phyloP scores from a whole-genome alignment of 2,797 vertebrate genomes.

The Scleropages formosus region DNA sequence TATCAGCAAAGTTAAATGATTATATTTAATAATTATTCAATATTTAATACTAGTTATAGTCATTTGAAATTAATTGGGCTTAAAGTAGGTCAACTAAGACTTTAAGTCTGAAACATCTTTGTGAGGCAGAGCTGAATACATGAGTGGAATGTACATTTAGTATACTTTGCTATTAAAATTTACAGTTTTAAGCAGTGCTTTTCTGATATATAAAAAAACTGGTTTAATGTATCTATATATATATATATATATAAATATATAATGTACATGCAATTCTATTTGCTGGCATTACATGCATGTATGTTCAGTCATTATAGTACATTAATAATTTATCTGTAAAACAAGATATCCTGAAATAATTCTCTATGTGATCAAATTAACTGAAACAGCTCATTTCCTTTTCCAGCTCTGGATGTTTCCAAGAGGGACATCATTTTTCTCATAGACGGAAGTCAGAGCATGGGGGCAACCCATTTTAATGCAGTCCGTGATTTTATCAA shows the following conservation, averaged over 20 bases:
- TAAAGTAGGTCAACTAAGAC: too few relatives aligned
- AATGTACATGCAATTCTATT: background rate
- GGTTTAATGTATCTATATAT: background rate
- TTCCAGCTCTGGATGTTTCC: constrained; percentile 80
- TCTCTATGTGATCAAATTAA: background rate
- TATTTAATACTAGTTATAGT: background rate
- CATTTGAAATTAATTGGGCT: background rate
- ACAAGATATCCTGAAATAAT: background rate
- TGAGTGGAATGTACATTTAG: background rate
- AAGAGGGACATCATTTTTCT: constrained; percentile 94
- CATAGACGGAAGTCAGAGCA: constrained; percentile 77
- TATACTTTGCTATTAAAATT: background rate
- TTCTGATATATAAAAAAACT: background rate
- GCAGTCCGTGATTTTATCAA: constrained; percentile 78
- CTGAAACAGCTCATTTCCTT: constrained; percentile 34
- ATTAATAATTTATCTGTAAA: too few relatives aligned
- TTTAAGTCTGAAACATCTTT: too few relatives aligned
- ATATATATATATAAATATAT: too few relatives aligned
- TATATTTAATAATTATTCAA: too few relatives aligned
- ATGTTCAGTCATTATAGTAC: background rate
- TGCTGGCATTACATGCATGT: background rate
- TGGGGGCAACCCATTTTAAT: constrained; percentile 69
- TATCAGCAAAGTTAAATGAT: too few relatives aligned
- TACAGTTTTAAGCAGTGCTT: background rate
- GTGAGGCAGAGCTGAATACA: too few relatives aligned